These are phyloP conservation scores for roundworm (Caenorhabditis elegans) DNA, from an alignment of 1,140 invertebrate genomes.

Conservation along the genomic window DNA sequence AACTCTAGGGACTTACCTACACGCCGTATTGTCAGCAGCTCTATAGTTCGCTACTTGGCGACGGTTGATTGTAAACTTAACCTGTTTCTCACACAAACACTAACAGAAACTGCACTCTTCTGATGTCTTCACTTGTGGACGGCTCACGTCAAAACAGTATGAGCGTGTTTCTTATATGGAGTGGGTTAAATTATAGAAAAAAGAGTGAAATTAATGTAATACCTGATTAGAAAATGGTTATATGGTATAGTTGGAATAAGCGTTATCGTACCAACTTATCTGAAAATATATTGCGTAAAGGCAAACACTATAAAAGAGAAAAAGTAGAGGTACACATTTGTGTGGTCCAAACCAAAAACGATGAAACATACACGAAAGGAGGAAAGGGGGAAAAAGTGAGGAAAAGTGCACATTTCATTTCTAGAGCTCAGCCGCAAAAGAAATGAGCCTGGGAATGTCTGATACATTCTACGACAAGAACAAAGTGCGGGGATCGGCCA, in stretches of 20 bases:
- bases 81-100: not conserved
- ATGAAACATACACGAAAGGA: not conserved
- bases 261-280: not conserved
- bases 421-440: slow-evolving; percentile 19
- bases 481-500: slow-evolving; percentile 20
- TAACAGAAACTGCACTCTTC: not conserved
- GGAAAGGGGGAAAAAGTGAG: not conserved
- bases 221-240: not conserved
- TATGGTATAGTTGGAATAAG: not conserved
- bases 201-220: not conserved
- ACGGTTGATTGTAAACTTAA: not conserved
- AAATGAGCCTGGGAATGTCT: slow-evolving; percentile 32
- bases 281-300: too few relatives aligned
- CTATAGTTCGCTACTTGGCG: not conserved
- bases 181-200: not conserved
- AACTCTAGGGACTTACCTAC: not conserved
- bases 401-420: slow-evolving; percentile 28
- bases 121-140: not conserved
- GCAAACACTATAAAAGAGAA: too few relatives aligned
- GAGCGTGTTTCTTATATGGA: too few relatives aligned
- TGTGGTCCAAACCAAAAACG: not conserved
- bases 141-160: too few relatives aligned
- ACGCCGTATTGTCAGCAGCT: not conserved
- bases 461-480: slow-evolving; percentile 21
- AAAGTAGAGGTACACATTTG: not conserved